These are phyloP conservation scores for Pseudopodoces humilis DNA, from an alignment of 2,113 vertebrate species.

Conservation along the genomic window DNA sequence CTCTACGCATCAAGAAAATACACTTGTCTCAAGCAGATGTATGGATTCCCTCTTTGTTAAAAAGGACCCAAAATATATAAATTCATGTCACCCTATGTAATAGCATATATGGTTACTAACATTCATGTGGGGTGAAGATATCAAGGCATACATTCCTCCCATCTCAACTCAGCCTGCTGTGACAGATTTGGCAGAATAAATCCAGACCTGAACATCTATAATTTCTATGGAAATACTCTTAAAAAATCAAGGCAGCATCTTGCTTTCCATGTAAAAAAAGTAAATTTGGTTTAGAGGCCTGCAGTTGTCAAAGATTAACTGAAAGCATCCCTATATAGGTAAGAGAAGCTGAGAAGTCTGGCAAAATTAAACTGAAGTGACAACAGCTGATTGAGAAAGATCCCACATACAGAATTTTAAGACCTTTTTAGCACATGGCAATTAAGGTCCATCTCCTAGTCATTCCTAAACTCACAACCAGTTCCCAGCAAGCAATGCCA, in stretches of 20 bases:
- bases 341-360: neutral
- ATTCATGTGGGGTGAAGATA: neutral
- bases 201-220: neutral
- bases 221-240: neutral
- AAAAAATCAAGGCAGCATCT: neutral
- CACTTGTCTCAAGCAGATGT: neutral
- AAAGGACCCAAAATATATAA: neutral
- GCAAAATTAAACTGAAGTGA: neutral
- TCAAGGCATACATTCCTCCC: neutral
- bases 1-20: rapidly evolving
- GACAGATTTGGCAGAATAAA: neutral
- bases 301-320: neutral
- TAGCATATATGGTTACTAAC: neutral
- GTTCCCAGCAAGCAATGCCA: neutral
- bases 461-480: neutral
- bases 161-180: neutral
- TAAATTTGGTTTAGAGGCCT: neutral
- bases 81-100: neutral
- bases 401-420: neutral
- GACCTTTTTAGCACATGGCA: neutral
- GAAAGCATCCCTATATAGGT: neutral
- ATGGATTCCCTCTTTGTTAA: neutral
- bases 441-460: neutral
- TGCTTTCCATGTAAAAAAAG: neutral
- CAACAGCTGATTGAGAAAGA: neutral